Evolutionary conservation across 2,113 vertebrate species (phyloP).

Genomic region (Rhynchomys soricoides): DNA sequence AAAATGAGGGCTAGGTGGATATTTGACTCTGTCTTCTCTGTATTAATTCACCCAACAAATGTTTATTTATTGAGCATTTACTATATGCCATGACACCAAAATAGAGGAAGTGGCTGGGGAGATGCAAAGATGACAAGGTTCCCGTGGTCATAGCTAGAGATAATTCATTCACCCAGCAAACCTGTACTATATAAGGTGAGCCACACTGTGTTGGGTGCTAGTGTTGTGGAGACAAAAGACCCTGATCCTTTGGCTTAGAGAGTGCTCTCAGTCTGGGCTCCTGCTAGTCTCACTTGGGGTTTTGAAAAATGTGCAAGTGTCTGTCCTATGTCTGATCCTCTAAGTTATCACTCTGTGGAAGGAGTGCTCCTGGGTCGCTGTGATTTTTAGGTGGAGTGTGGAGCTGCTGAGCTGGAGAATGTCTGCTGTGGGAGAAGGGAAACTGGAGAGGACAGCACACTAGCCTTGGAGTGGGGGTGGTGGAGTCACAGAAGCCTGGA

Average conservation of each 20-base stretch:
- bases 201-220: not conserved
- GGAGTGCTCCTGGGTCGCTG: too few relatives aligned
- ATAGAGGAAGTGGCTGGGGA: not conserved
- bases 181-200: not conserved
- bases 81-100: not conserved
- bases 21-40: slow-evolving; percentile 52
- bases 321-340: not conserved
- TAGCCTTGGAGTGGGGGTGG: not conserved
- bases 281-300: too few relatives aligned
- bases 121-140: not conserved
- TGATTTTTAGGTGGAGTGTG: not conserved
- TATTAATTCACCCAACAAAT: not conserved
- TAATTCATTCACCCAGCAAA: not conserved
- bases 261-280: not conserved
- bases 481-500: not conserved
- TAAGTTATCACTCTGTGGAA: not conserved
- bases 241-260: not conserved
- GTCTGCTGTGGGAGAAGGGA: not conserved
- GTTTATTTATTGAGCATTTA: slow-evolving; percentile 34
- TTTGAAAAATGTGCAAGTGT: not conserved
- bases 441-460: not conserved
- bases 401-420: not conserved
- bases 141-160: not conserved
- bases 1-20: slow-evolving; percentile 65
- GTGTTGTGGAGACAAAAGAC: not conserved